phyloP scores from a whole-genome alignment of 1,140 invertebrate species.

The Drosophila grimshawi region DNA sequence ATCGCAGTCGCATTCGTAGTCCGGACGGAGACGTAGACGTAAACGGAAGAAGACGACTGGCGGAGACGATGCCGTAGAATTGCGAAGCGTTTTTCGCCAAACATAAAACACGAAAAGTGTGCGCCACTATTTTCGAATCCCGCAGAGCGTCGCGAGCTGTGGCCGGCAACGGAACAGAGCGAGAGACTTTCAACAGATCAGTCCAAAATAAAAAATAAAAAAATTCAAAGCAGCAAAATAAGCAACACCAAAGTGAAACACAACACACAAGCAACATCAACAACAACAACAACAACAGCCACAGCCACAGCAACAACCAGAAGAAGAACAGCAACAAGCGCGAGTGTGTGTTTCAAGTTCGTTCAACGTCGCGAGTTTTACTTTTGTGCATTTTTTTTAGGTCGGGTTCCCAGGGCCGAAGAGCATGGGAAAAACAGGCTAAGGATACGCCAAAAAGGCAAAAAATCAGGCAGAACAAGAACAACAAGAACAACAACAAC shows the following conservation, averaged over 20 bases:
- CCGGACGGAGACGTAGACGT: conserved; percentile 42
- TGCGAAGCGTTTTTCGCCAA: conserved; percentile 64
- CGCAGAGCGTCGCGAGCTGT: conserved; percentile 67
- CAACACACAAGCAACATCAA: conserved; percentile 13
- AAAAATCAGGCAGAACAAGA: conserved; percentile 1
- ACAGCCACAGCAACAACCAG: conserved; percentile 2
- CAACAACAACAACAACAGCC: conserved; percentile 3
- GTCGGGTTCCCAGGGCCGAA: conserved; percentile 43
- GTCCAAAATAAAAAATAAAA: neutral
- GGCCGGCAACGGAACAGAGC: conserved; percentile 53
- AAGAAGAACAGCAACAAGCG: conserved; percentile 1
- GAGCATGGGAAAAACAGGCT: conserved; percentile 71
- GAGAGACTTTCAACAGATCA: conserved; percentile 18
- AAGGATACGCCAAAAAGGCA: conserved; percentile 61
- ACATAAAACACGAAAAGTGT: conserved; percentile 57
- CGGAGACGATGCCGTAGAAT: conserved; percentile 45
- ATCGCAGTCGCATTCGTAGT: conserved; percentile 45
- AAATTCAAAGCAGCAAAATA: conserved; percentile 33
- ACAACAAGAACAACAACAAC: conserved; percentile 16
- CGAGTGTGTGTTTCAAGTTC: conserved; percentile 29
- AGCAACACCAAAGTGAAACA: conserved; percentile 12
- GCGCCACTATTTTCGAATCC: conserved; percentile 66
- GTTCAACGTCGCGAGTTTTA: conserved; percentile 37
- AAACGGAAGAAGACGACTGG: conserved; percentile 5
- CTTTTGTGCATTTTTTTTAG: conserved; percentile 33